Conservation (phyloP, 2,113 vertebrate genomes). For the Engystomops pustulosus region DNA sequence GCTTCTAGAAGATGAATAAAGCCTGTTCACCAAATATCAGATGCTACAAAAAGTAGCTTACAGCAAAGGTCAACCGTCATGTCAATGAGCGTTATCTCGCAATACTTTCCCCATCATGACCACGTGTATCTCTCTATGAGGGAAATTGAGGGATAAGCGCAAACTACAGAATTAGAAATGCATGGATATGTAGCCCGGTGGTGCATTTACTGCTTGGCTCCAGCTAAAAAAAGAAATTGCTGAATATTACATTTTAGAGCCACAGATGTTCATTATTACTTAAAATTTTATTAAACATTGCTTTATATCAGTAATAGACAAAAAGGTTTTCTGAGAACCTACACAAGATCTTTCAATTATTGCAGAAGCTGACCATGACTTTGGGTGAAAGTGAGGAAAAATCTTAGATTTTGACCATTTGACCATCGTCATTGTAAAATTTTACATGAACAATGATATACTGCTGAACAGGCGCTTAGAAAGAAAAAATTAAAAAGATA, state of each 20-base stretch:
- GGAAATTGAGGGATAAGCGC: background rate
- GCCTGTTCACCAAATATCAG: background rate
- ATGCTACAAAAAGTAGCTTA: constrained; percentile 18
- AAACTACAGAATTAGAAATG: background rate
- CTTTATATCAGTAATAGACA: background rate
- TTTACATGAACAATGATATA: background rate
- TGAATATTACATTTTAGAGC: background rate
- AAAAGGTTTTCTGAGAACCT: background rate
- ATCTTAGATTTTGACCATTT: background rate
- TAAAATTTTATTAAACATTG: constrained; percentile 12
- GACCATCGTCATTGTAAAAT: background rate
- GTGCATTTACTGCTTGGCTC: background rate
- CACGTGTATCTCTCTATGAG: background rate
- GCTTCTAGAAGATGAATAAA: constrained; percentile 5
- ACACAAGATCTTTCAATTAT: background rate
- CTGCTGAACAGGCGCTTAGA: too few species aligned
- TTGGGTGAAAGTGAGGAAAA: background rate
- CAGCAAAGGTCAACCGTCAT: constrained; percentile 4
- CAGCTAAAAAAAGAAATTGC: constrained; percentile 18
- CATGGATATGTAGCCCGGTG: background rate
- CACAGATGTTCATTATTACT: constrained; percentile 28
- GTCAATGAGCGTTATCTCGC: constrained; percentile 21
- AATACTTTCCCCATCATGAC: background rate
- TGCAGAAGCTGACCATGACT: background rate
- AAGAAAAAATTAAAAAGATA: too few species aligned